Evolutionary conservation across 2,797 vertebrate genomes (phyloP).

Genomic region (Garrulus glandarius): DNA sequence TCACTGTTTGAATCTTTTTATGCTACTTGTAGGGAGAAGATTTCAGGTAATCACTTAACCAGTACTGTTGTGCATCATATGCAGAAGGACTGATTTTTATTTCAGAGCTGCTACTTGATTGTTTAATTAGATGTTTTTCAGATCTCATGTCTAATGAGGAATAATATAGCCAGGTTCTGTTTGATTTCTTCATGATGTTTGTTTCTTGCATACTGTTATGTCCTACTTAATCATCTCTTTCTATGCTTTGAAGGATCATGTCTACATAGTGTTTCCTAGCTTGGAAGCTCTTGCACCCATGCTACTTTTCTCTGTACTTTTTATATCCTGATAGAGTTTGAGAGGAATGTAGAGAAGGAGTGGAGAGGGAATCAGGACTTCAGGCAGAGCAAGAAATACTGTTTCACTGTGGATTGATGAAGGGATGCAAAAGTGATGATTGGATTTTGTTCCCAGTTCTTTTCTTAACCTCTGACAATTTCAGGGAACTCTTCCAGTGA

Average conservation of each 20-base stretch:
- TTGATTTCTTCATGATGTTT: background rate
- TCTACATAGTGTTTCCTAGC: background rate
- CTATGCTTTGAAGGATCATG: background rate
- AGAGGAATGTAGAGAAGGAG: background rate
- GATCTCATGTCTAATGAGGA: background rate
- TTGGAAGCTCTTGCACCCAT: background rate
- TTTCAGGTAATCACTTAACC: background rate
- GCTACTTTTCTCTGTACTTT: background rate
- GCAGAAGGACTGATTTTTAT: background rate
- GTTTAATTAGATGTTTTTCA: background rate
- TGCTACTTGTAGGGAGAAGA: background rate
- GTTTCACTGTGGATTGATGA: background rate
- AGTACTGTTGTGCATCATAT: background rate
- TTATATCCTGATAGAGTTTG: background rate
- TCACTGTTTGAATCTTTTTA: background rate
- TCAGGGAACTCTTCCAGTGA: background rate
- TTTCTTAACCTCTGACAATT: background rate
- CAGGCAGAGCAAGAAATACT: background rate
- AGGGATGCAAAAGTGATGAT: background rate
- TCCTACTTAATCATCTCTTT: background rate
- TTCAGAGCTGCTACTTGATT: background rate
- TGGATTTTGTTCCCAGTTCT: background rate
- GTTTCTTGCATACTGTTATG: background rate
- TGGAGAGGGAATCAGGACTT: background rate
- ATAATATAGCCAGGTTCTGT: background rate